Percentiles rank a stretch among this genome's conserved stretches.
Evolutionary conservation across 2,113 vertebrate species (phyloP).

Genomic region (Dasyornis broadbenti): DNA sequence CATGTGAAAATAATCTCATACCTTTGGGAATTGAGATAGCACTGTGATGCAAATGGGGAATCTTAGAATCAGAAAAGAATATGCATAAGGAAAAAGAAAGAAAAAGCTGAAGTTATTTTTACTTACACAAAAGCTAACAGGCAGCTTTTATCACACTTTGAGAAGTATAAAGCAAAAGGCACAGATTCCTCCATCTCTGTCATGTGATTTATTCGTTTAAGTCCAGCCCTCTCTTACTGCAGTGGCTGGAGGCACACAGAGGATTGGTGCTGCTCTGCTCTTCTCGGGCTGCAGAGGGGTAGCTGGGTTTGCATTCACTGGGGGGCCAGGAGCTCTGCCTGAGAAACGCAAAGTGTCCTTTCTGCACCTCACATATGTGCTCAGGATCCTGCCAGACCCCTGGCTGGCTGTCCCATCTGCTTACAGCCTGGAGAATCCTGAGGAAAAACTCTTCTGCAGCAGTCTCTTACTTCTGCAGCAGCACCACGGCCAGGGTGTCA

Average conservation of each 20-base stretch:
- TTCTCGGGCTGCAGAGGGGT: fast-evolving
- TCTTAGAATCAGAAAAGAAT: not conserved
- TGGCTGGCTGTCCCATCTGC: not conserved
- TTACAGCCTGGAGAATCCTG: not conserved
- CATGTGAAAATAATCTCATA: not conserved
- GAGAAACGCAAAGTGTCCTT: not conserved
- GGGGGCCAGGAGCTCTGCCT: fast-evolving
- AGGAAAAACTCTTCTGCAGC: not conserved
- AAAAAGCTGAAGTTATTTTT: not conserved
- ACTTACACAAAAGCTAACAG: not conserved
- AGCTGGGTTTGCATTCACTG: not conserved
- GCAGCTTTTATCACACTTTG: not conserved
- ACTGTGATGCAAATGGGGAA: not conserved
- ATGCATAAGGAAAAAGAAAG: not conserved
- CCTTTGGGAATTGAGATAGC: not conserved
- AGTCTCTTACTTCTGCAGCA: not conserved
- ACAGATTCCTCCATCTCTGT: not conserved
- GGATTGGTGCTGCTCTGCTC: not conserved
- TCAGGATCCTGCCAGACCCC: not conserved
- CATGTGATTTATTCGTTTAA: not conserved
- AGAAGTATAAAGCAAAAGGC: not conserved
- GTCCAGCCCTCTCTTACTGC: not conserved
- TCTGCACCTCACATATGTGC: fast-evolving
- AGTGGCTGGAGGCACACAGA: not conserved
- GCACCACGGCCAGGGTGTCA: not conserved